Evolutionary conservation across 2,797 vertebrate species (phyloP).

Genomic region (Thamnophis elegans): DNA sequence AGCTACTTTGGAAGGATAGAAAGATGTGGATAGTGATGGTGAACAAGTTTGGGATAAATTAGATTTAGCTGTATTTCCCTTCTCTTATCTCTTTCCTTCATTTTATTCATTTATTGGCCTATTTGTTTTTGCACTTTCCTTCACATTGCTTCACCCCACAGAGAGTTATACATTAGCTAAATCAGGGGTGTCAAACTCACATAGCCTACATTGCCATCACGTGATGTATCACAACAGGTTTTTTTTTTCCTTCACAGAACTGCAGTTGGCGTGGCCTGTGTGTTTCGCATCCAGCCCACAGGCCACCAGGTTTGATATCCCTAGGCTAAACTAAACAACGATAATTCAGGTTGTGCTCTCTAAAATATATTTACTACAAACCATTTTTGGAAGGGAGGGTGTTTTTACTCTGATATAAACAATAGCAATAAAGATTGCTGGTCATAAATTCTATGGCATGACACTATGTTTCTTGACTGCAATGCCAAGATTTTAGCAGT

Average conservation of each 20-base stretch:
- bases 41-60: not conserved
- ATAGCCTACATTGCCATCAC: fast-evolving
- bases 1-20: not conserved
- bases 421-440: constrained; percentile 29
- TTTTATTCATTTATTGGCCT: not conserved
- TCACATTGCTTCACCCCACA: not conserved
- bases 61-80: not conserved
- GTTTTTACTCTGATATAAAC: not conserved
- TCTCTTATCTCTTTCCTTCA: not conserved
- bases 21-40: not conserved
- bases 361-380: constrained; percentile 39
- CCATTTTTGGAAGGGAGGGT: constrained; percentile 21
- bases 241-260: not conserved
- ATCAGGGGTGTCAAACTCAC: not conserved
- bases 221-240: not conserved
- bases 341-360: not conserved
- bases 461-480: constrained; percentile 45
- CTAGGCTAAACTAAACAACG: not conserved
- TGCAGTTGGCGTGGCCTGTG: not conserved
- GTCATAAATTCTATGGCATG: constrained; percentile 54
- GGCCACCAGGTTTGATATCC: no score
- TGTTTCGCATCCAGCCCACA: not conserved
- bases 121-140: not conserved
- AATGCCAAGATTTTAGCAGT: constrained; percentile 32
- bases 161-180: not conserved